phyloP scores from a whole-genome alignment of 2,113 vertebrate species.

The Chaenogobius annularis region DNA sequence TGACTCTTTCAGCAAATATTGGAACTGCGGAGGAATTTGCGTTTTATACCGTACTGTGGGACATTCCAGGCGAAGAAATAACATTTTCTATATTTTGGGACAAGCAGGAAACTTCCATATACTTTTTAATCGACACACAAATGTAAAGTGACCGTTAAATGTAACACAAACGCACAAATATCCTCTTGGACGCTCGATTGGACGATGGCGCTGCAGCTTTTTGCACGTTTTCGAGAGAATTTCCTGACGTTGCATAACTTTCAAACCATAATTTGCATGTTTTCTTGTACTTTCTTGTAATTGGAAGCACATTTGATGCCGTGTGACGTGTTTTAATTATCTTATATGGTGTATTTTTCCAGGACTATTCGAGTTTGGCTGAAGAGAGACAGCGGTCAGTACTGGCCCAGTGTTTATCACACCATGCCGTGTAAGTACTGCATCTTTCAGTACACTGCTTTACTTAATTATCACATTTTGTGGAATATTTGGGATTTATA shows the following conservation, averaged over 20 bases:
- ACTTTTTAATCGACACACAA: too few species aligned
- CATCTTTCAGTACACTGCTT: too few species aligned
- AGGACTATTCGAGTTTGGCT: conserved; percentile 97
- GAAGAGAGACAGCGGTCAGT: conserved; percentile 97
- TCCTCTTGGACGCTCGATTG: background rate
- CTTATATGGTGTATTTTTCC: background rate
- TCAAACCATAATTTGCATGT: background rate
- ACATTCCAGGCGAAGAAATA: too few species aligned
- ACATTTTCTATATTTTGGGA: too few species aligned
- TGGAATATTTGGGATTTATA: too few species aligned
- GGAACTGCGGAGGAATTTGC: too few species aligned
- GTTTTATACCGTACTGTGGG: too few species aligned
- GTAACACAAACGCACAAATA: background rate
- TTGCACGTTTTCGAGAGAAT: background rate
- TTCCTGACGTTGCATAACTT: background rate
- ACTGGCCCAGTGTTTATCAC: conserved; percentile 96
- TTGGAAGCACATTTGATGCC: background rate
- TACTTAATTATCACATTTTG: too few species aligned
- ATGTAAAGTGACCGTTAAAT: too few species aligned
- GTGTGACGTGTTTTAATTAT: background rate
- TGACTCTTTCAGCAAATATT: too few species aligned
- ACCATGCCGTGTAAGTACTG: conserved; percentile 86
- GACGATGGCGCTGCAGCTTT: background rate
- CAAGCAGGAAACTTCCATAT: too few species aligned
- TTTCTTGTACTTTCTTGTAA: background rate